Percentiles rank a stretch among this genome's conserved stretches.
Evolutionary conservation across 2,113 vertebrate genomes (phyloP).

Genomic region (Oreocharis arfaki): DNA sequence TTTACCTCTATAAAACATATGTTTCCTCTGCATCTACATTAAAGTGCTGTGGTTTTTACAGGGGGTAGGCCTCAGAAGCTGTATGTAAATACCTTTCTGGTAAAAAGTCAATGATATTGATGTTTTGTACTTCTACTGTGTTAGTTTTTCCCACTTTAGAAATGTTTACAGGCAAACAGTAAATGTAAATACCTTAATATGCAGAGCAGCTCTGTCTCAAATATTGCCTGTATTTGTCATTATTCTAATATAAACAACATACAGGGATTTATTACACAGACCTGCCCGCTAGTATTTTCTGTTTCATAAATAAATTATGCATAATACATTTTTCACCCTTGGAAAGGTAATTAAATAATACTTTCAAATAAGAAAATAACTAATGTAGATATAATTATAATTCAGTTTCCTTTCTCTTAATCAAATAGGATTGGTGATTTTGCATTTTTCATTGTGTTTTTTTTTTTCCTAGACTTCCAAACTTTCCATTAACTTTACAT

Average conservation of each 20-base stretch:
- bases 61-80: background rate
- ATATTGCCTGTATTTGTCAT: background rate
- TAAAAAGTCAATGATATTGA: background rate
- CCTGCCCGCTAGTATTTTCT: background rate
- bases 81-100: background rate
- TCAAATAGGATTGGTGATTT: background rate
- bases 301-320: background rate
- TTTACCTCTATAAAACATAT: background rate
- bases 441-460: background rate
- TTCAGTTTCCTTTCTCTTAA: background rate
- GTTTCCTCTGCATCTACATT: background rate
- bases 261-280: background rate
- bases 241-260: background rate
- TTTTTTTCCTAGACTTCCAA: background rate
- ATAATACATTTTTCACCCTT: background rate
- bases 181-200: background rate
- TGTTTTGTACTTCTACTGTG: background rate
- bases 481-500: background rate
- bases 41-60: background rate
- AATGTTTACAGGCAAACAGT: background rate
- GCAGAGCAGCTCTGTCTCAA: background rate
- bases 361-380: background rate
- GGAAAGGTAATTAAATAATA: background rate
- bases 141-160: background rate
- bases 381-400: background rate